Percentiles rank a stretch among this genome's conserved stretches.
phyloP scores from a whole-genome alignment of 2,113 vertebrate genomes.

The Bubalus kerabau region DNA sequence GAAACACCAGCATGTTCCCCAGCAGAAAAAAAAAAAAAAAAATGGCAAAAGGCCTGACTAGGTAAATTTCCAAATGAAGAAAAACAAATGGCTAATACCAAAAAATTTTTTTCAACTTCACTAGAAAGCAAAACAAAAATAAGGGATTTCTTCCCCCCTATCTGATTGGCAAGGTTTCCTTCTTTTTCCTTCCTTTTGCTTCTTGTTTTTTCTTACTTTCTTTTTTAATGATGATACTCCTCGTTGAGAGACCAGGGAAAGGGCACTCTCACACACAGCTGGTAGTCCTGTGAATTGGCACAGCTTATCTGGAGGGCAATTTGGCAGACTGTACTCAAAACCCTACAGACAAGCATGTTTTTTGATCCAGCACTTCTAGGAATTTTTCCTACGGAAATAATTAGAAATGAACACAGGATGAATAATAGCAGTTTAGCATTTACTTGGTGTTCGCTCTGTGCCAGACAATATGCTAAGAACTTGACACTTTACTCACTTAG shows the following conservation, averaged over 20 bases:
- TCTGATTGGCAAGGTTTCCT: neutral
- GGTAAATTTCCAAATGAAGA: neutral
- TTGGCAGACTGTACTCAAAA: conserved; percentile 54
- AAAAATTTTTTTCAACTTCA: neutral
- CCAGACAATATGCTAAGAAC: neutral
- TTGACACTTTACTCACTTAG: neutral
- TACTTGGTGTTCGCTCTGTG: neutral
- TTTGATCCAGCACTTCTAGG: conserved; percentile 64
- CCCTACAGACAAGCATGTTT: conserved; percentile 24
- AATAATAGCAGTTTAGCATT: conserved; percentile 37
- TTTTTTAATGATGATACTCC: neutral
- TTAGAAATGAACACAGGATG: conserved; percentile 50
- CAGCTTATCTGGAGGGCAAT: conserved; percentile 60
- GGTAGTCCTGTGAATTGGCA: conserved; percentile 52
- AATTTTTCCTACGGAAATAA: conserved; percentile 67
- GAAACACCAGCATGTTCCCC: neutral
- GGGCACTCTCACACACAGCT: neutral
- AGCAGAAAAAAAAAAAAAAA: neutral
- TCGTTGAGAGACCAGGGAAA: neutral
- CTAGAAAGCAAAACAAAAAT: neutral
- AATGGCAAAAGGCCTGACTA: neutral
- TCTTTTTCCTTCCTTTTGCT: neutral
- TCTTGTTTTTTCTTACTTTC: neutral
- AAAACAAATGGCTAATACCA: neutral
- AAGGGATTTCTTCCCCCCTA: neutral